These are phyloP conservation scores for Antheraea assamensis DNA, from an alignment of 2,888 invertebrate species.

Conservation along the genomic window DNA sequence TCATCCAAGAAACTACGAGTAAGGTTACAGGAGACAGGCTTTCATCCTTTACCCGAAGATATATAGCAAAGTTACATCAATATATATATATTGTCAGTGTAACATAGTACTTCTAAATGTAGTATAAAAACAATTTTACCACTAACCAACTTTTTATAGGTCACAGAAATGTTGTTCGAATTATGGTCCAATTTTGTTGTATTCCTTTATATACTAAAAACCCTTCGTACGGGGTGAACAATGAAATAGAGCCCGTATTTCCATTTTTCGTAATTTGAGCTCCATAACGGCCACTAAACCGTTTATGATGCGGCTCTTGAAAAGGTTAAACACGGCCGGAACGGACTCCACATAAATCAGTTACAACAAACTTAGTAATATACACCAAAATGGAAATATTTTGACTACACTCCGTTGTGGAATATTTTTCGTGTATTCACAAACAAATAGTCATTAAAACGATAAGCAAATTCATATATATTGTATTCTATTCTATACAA, in stretches of 20 bases:
- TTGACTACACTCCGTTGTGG: conserved; percentile 26
- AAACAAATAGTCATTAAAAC: background rate
- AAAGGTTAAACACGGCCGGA: conserved; percentile 73
- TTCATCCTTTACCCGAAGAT: conserved; percentile 46
- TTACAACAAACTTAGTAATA: conserved; percentile 52
- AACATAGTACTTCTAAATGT: conserved; percentile 27
- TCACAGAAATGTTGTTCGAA: conserved; percentile 75
- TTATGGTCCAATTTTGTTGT: conserved; percentile 68
- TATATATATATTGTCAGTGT: conserved; percentile 36
- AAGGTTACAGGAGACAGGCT: conserved; percentile 38
- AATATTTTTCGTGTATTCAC: background rate
- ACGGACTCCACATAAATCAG: conserved; percentile 65
- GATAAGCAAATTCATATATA: background rate
- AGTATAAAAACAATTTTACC: conserved; percentile 57
- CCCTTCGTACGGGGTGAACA: conserved; percentile 74
- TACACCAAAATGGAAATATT: conserved; percentile 57
- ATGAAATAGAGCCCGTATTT: conserved; percentile 67
- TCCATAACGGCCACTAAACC: conserved; percentile 74
- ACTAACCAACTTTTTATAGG: conserved; percentile 64
- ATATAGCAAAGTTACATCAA: conserved; percentile 49
- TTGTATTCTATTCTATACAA: too few species aligned
- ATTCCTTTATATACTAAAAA: conserved; percentile 68
- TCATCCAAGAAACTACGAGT: conserved; percentile 44
- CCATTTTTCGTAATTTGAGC: conserved; percentile 75
- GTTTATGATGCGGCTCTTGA: conserved; percentile 75